phyloP scores from a whole-genome alignment of 1,140 invertebrate species.

The Planococcus citri region DNA sequence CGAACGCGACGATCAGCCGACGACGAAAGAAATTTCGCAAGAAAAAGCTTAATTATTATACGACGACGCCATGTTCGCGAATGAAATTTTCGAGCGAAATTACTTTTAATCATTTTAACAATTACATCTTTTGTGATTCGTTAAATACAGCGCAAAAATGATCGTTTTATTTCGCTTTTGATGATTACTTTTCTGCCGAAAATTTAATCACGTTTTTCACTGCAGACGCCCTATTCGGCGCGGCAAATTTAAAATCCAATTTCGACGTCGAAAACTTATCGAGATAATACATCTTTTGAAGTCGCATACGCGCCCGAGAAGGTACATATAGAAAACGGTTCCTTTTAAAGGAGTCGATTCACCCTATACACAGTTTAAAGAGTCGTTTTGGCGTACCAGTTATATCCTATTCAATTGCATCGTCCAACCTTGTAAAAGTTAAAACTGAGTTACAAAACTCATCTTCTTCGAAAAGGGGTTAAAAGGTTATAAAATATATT shows the following conservation, averaged over 20 bases:
- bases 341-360: constrained; percentile 10
- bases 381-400: constrained; percentile 12
- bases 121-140: not conserved
- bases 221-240: not conserved
- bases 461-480: constrained; percentile 19
- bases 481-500: constrained; percentile 20
- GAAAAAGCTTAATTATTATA: not conserved
- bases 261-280: constrained; percentile 12
- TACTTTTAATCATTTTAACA: not conserved
- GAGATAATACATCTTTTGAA: constrained; percentile 20
- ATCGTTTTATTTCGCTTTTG: not conserved
- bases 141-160: not conserved
- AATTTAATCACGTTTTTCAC: not conserved
- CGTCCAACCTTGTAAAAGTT: constrained; percentile 12
- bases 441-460: constrained; percentile 19
- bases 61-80: not conserved
- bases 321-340: not conserved
- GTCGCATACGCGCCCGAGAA: not conserved
- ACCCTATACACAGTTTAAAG: not conserved
- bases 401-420: constrained; percentile 14
- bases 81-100: not conserved
- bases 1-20: no score
- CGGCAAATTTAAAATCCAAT: constrained; percentile 19
- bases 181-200: constrained; percentile 6
- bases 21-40: not conserved